Percentiles rank a stretch among this genome's conserved stretches.
Evolutionary conservation across 2,797 vertebrate genomes (phyloP).

Genomic region (Semaprochilodus insignis): DNA sequence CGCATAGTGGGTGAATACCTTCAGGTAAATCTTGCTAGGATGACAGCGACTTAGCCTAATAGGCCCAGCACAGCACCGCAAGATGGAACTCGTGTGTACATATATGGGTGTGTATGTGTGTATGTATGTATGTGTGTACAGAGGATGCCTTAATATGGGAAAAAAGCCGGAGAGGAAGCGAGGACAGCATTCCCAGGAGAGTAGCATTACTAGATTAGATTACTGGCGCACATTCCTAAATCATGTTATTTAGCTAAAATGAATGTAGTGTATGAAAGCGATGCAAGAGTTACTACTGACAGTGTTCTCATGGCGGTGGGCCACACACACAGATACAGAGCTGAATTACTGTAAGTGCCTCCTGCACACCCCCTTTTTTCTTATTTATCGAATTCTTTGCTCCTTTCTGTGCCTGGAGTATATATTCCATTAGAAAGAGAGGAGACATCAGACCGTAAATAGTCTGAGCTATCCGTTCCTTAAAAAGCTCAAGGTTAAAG

Average conservation of each 20-base stretch:
- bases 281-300: constrained; percentile 55
- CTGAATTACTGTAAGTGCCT: constrained; percentile 46
- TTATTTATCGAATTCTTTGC: constrained; percentile 51
- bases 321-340: constrained; percentile 31
- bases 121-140: not conserved
- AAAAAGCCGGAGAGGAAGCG: not conserved
- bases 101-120: not conserved
- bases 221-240: constrained; percentile 57
- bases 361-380: constrained; percentile 6
- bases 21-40: constrained; percentile 6
- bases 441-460: constrained; percentile 51
- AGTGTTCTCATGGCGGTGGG: constrained; percentile 32
- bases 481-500: constrained; percentile 56
- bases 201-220: constrained; percentile 62
- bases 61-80: not conserved
- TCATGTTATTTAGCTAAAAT: constrained; percentile 65
- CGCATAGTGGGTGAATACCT: not conserved
- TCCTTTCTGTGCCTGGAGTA: constrained; percentile 38
- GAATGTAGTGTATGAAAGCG: constrained; percentile 57
- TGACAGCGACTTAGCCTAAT: not conserved
- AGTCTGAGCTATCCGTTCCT: constrained; percentile 22
- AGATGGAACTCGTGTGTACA: not conserved
- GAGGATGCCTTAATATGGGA: constrained; percentile 9
- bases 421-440: constrained; percentile 44
- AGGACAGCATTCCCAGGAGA: constrained; percentile 53